These are phyloP conservation scores for Noctua fimbriata DNA, from an alignment of 2,888 invertebrate genomes.

Conservation along the genomic window DNA sequence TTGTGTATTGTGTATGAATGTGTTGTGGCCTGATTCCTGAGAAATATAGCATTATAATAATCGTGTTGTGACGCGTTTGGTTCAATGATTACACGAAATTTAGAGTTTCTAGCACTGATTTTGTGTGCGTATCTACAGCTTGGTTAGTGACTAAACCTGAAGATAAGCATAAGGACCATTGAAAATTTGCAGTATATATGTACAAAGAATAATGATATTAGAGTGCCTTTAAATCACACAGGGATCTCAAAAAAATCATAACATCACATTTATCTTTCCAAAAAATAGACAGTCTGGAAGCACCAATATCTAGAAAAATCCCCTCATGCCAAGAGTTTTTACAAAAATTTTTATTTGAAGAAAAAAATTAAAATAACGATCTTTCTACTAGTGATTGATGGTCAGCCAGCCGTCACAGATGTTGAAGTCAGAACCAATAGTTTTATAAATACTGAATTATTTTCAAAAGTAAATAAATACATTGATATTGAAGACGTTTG, in stretches of 20 bases:
- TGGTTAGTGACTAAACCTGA: neutral
- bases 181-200: no score
- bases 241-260: no score
- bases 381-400: slow-evolving; percentile 29
- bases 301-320: neutral
- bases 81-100: neutral
- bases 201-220: neutral
- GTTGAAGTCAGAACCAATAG: neutral
- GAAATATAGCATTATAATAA: neutral
- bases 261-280: neutral
- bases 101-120: neutral
- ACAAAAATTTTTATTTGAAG: slow-evolving; percentile 25
- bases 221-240: no score
- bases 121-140: neutral
- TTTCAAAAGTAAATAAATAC: slow-evolving; percentile 9
- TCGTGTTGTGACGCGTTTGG: neutral
- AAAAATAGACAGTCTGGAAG: neutral
- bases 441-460: neutral
- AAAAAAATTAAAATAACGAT: slow-evolving; percentile 18
- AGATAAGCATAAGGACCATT: neutral
- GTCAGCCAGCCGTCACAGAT: neutral
- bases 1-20: neutral
- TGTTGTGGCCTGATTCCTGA: neutral
- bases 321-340: neutral
- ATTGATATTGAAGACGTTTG: no score